Conservation (phyloP, 37 sponge, comb jelly and placozoan species). For the Aphrocallistes beatrix region DNA sequence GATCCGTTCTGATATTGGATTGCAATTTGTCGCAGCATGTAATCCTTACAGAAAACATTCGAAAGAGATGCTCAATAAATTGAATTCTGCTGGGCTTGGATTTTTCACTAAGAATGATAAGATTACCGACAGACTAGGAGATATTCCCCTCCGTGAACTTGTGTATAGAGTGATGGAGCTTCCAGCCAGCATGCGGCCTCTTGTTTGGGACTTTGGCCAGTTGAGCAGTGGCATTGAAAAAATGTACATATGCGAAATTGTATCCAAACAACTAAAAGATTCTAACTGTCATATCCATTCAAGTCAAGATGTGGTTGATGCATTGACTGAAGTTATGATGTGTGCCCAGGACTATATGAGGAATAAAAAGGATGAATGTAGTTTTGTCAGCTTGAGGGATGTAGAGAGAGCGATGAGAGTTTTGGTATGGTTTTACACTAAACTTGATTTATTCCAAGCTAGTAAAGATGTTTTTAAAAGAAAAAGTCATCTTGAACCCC, state of each 20-base stretch:
- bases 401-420: constrained; percentile 71
- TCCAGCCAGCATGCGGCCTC: constrained; percentile 75
- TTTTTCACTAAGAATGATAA: background rate
- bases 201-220: constrained; percentile 92
- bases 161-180: constrained; percentile 87
- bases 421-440: constrained; percentile 37
- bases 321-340: no score
- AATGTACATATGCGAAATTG: constrained; percentile 55
- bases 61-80: background rate
- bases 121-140: constrained; percentile 20
- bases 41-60: constrained; percentile 63
- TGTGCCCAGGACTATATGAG: no score
- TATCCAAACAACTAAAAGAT: constrained; percentile 46
- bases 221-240: constrained; percentile 46
- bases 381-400: constrained; percentile 72
- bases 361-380: constrained; percentile 79
- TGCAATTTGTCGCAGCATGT: constrained; percentile 88
- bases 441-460: constrained; percentile 3
- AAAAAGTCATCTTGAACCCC: background rate
- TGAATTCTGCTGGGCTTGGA: constrained; percentile 1
- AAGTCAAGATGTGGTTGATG: no score
- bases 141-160: constrained; percentile 71
- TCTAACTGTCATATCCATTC: background rate
- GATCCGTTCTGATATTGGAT: constrained; percentile 39
- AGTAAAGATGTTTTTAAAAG: no score